Conservation (phyloP, 2,888 invertebrate genomes). For the Hirtodrosophila confusa region DNA sequence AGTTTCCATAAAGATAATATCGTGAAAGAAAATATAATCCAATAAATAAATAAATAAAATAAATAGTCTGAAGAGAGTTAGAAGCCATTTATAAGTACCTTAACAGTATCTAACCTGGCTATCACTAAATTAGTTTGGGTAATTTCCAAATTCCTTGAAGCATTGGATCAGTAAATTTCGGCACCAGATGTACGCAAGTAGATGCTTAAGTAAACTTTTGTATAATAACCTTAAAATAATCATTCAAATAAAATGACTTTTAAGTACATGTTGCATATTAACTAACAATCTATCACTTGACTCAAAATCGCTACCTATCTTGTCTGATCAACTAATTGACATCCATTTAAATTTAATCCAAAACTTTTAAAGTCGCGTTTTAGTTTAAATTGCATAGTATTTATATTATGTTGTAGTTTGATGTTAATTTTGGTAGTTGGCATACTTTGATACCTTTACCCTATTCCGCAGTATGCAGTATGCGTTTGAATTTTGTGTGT, state of each 20-base stretch:
- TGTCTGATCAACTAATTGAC: background rate
- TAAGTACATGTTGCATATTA: background rate
- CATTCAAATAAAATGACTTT: background rate
- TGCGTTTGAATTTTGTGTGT: slow-evolving; percentile 30
- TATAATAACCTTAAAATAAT: background rate
- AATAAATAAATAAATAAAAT: too few species aligned
- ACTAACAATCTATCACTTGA: background rate
- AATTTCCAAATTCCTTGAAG: too few species aligned
- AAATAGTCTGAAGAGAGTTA: too few species aligned
- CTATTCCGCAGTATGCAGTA: slow-evolving; percentile 27
- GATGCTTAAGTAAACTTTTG: too few species aligned
- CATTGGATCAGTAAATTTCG: too few species aligned
- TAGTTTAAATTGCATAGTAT: slow-evolving; percentile 10
- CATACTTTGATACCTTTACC: slow-evolving; percentile 15
- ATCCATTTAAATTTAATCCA: background rate
- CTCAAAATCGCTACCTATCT: background rate
- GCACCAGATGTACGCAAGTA: too few species aligned
- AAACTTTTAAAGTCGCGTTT: slow-evolving; percentile 2
- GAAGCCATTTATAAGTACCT: too few species aligned
- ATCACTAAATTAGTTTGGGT: too few species aligned
- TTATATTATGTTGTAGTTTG: slow-evolving; percentile 22
- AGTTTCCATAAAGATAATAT: too few species aligned
- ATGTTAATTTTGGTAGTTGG: slow-evolving; percentile 39
- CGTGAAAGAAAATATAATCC: too few species aligned
- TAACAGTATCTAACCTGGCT: too few species aligned